phyloP scores from a whole-genome alignment of 2,888 invertebrate genomes.

The Eulithis prunata region DNA sequence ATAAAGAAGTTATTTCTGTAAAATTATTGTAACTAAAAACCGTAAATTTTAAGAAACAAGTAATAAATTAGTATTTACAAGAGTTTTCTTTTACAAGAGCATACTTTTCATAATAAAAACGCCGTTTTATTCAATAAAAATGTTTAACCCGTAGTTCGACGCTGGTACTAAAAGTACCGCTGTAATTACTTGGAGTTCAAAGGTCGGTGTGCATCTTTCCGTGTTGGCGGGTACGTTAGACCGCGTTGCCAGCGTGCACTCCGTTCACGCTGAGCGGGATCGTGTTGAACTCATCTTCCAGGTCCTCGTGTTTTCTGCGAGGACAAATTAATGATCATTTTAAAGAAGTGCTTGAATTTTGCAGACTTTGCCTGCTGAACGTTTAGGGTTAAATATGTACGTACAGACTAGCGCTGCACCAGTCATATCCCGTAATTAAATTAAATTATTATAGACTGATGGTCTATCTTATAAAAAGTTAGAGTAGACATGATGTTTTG shows the following conservation, averaged over 20 bases:
- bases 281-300: conserved; percentile 80
- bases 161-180: background rate
- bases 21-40: too few relatives aligned
- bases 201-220: conserved; percentile 10
- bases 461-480: too few relatives aligned
- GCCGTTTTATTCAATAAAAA: background rate
- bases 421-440: too few relatives aligned
- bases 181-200: background rate
- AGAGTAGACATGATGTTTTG: too few relatives aligned
- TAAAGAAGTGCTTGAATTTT: background rate
- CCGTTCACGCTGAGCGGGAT: conserved; percentile 78
- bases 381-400: too few relatives aligned
- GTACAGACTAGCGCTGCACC: too few relatives aligned
- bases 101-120: background rate
- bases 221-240: conserved; percentile 49
- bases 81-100: background rate
- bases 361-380: too few relatives aligned
- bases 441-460: too few relatives aligned
- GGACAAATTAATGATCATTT: conserved; percentile 9
- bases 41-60: too few relatives aligned
- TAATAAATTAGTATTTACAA: background rate
- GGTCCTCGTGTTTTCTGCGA: conserved; percentile 76
- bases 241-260: conserved; percentile 75
- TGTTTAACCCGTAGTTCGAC: background rate
- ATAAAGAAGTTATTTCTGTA: too few relatives aligned